Base-by-base conservation (phyloP, 2,113 vertebrate species). In the Syrrhaptes paradoxus region DNA sequence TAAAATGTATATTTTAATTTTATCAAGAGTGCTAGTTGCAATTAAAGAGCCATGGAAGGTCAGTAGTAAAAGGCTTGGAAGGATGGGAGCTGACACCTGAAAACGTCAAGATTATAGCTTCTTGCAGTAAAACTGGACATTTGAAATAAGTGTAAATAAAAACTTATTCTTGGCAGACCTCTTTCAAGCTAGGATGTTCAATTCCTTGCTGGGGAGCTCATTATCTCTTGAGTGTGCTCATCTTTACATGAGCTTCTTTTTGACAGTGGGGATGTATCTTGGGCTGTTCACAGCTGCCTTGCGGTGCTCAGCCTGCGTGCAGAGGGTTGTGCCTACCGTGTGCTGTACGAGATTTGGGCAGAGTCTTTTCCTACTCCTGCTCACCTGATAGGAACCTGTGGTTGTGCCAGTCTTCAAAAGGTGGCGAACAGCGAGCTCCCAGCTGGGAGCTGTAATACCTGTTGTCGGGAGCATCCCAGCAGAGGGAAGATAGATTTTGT, bases 1-100 rank as follows among this genome's bases (percentile, higher is more conserved):
- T 95, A 93, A 95, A 93, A 76, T 71, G 59, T 80, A 46, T 91
- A 73, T 93, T 95, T 96, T 89, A 82, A 92, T 95, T 93, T 91
- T 93, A 78, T 78, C 75, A 92, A 48, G 61, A 90, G 63, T 57
- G 55, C 81, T 80, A n/a, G n/a, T 75, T 4, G 4, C 73, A 91
- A 87, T 95, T 93, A 84, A 89, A 85, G 86, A 96, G 68, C 72
- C 57, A 61, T 57, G 54, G 93, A 91, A 94, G 88, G 92, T 95
- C 84, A 68, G 70, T 17, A 90, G 59, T 89, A 81, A 96, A 91
- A 75, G n/a, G 46, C 54, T 87, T 28, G 32, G 67, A 76, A 87
- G 71, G 36, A 36, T 82, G 76, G 66, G 52, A 76, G 72, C 59
- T 0, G 6, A 57, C 6, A 62, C 78, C 72, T 58, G 65, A 52